Evolutionary conservation across 2,113 vertebrate genomes (phyloP), one percentile per base, ranked within the genome.

Genomic region (Campylomormyrus numenius): DNA sequence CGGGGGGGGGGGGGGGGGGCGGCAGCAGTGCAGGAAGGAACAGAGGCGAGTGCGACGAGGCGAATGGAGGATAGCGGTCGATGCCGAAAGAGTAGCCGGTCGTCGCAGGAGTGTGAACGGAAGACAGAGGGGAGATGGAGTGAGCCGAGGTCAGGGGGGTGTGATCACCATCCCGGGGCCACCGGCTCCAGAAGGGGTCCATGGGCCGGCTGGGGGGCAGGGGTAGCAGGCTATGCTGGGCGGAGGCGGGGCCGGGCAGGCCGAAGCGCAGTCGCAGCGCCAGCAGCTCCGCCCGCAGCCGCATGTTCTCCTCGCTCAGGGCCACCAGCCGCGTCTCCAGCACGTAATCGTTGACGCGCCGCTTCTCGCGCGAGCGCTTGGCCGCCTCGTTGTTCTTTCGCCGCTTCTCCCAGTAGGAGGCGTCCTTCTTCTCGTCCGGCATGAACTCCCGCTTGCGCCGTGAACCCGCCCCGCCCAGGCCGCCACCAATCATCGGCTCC

Each of bases 301-400:
- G 74, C 1, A 94, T 49, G 0, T 99, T 99, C 93, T 99, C 98
- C 90, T 96, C 94, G 8, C 94, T 96, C 93, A 98, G 92, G 0
- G 95, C 95, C 0, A 94, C 90, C 90, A 99, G 84, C 88, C 95
- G 95, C 52, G 85, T 93, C 94, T 98, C 98, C 83, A 97, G 92
- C 45, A 97, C 96, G 0, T 94, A 95, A n/a, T 99, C 97, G 0
- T 95, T 96, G 52, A 97, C 94, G 2, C 93, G 93, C 50, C 95
- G 94, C 94, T 97, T 99, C 91, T 98, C 97, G 39, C 98, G 94
- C 0, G 98, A 99, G n/a, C 97, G 95, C 91, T 97, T 98, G 92
- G 97, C 98, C 0, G 97, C 97, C 89, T 98, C 97, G 0, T 99
- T 99, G 94, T 99, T 98, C 94, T 97, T 98, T 19, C 93, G 95